Base-by-base conservation (phyloP, 2,888 invertebrate species). In the Cyclophora punctaria region DNA sequence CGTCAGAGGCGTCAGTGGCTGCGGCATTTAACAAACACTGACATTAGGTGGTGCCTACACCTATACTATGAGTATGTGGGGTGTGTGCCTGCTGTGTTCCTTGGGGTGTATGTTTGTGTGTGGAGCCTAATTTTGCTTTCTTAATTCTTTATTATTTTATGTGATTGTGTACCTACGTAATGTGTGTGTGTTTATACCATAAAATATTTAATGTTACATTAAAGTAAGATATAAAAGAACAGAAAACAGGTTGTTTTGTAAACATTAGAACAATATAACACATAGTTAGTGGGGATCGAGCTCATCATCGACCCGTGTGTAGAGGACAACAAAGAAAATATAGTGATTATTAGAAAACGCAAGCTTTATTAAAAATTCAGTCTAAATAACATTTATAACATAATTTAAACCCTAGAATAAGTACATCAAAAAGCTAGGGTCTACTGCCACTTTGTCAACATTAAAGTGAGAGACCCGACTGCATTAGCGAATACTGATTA, bases 301-400 rank as follows among this genome's bases (percentile, higher is more conserved):
- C 78, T 73, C 80, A 78, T 79, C 70, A 82, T 77, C 78, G 83
- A 77, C 73, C 72, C 63, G 62, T 67, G 37, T 54, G 48, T 46
- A 66, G 69, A 67, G 71, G 63, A 70, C 70, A 72, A 79, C 73
- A 75, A 78, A 77, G 73, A 80, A 78, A 79, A 75, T 67, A 75
- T 67, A 75, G 69, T 69, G 64, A 66, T 60, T 73, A 76, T 75
- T 79, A 78, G 78, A 82, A 84, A 84, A 80, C 72, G 79, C 84
- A 87, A 88, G 88, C 87, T 87, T 87, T 88, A 87, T 88, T 88
- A 84, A 78, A 84, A 83, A 76, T 72, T 86, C 83, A 87, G 84
- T 88, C 86, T 83, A 83, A 77, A 79, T 77, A 76, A 84, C 74
- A 83, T 74, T 70, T 67, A 63, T 51, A 71, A 73, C 45, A 76